Evolutionary conservation across 2,113 vertebrate genomes (phyloP).

Genomic region (Pleuronectes platessa): DNA sequence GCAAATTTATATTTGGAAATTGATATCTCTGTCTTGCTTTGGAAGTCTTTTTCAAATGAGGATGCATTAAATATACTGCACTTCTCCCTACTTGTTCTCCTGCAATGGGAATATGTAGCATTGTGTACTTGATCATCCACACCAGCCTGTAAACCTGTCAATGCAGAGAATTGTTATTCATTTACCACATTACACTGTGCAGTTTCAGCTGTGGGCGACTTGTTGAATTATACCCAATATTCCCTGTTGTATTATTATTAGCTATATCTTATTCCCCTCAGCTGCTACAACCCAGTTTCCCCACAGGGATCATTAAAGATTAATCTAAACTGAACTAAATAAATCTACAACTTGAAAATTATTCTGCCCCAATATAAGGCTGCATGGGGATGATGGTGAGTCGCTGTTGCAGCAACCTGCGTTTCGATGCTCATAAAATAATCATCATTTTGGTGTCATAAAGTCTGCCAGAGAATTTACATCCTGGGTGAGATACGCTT

Average conservation of each 20-base stretch:
- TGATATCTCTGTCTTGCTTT: constrained; percentile 28
- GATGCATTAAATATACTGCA: not conserved
- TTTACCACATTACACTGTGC: constrained; percentile 47
- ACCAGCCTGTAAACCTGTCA: constrained; percentile 40
- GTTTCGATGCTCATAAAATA: constrained; percentile 54
- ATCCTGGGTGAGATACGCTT: constrained; percentile 26
- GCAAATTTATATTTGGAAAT: constrained; percentile 30
- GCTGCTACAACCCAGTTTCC: constrained; percentile 50
- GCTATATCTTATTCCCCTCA: constrained; percentile 61
- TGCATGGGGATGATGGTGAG: constrained; percentile 34
- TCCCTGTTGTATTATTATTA: constrained; percentile 39
- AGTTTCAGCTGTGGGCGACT: constrained; percentile 49
- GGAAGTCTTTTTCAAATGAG: constrained; percentile 21
- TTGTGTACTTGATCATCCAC: constrained; percentile 25
- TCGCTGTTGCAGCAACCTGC: constrained; percentile 42
- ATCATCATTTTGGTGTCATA: constrained; percentile 42
- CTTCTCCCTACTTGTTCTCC: constrained; percentile 20
- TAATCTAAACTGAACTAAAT: constrained; percentile 63
- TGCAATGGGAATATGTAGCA: constrained; percentile 28
- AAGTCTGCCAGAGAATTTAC: constrained; percentile 37
- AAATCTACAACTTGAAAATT: constrained; percentile 65
- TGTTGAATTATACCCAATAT: constrained; percentile 62
- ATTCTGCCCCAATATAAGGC: constrained; percentile 48
- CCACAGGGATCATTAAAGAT: constrained; percentile 68
- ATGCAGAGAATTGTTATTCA: constrained; percentile 42